phyloP scores from a whole-genome alignment of 2,113 vertebrate genomes.

The Laticauda colubrina region DNA sequence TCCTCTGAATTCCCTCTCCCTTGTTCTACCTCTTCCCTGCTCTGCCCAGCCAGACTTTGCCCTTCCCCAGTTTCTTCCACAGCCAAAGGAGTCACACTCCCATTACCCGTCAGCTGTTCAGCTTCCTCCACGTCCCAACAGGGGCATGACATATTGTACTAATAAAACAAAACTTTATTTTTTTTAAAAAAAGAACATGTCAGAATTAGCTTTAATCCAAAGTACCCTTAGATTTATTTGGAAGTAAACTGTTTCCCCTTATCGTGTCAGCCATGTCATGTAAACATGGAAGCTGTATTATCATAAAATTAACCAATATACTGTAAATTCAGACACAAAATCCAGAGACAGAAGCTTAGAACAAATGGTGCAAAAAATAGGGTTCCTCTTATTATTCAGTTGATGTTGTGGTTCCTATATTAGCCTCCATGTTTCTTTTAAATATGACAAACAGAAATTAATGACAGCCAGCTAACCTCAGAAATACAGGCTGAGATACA shows the following conservation, averaged over 20 bases:
- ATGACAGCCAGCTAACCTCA: not conserved
- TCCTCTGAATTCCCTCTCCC: no score
- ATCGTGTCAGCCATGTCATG: not conserved
- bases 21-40: no score
- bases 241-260: not conserved
- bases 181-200: not conserved
- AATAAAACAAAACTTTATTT: no score
- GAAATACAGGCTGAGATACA: not conserved
- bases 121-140: no score
- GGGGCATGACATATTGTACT: no score
- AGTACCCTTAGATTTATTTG: not conserved
- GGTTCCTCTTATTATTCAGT: not conserved
- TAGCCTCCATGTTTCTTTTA: not conserved
- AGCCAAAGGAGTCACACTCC: no score
- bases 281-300: not conserved
- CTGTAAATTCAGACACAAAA: not conserved
- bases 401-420: not conserved
- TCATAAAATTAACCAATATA: not conserved
- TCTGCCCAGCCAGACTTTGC: no score
- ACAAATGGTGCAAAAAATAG: not conserved
- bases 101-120: no score
- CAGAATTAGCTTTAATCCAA: not conserved
- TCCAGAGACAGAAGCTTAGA: not conserved
- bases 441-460: not conserved
- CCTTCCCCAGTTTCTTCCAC: no score